Evolutionary conservation across 1,140 invertebrate species (phyloP).

Genomic region (Cotesia typhae): DNA sequence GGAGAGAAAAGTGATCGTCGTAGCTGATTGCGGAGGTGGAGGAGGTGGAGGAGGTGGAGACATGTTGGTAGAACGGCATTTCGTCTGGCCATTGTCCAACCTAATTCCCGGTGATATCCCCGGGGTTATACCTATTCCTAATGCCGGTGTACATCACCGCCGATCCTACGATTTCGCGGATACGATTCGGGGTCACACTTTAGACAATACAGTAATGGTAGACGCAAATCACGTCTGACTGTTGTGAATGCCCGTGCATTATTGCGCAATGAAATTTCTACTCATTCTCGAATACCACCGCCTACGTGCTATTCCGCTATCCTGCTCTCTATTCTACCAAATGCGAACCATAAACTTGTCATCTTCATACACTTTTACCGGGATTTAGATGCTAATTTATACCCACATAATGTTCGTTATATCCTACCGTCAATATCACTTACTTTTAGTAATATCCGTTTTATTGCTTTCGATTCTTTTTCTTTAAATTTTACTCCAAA

Average conservation of each 20-base stretch:
- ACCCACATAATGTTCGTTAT: too few species aligned
- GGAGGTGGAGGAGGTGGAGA: neutral
- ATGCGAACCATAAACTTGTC: too few species aligned
- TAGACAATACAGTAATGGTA: constrained; percentile 24
- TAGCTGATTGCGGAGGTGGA: neutral
- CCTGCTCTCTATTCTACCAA: too few species aligned
- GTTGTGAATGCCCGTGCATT: constrained; percentile 6
- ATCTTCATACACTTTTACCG: too few species aligned
- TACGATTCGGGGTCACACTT: constrained; percentile 1
- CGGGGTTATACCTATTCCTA: neutral
- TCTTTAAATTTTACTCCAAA: too few species aligned
- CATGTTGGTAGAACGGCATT: neutral
- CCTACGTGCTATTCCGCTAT: too few species aligned
- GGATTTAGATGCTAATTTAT: too few species aligned
- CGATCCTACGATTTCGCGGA: constrained; percentile 7
- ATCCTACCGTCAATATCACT: too few species aligned
- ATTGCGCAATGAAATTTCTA: constrained; percentile 18
- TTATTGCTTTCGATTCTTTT: too few species aligned
- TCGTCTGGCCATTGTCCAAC: constrained; percentile 23
- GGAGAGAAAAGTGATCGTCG: constrained; percentile 12
- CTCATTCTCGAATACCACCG: constrained; percentile 11
- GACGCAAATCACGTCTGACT: constrained; percentile 22
- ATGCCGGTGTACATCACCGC: constrained; percentile 15
- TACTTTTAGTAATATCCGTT: too few species aligned
- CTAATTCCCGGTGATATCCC: constrained; percentile 13